phyloP scores from a whole-genome alignment of 1,140 invertebrate species.

The Drosophila obscura region DNA sequence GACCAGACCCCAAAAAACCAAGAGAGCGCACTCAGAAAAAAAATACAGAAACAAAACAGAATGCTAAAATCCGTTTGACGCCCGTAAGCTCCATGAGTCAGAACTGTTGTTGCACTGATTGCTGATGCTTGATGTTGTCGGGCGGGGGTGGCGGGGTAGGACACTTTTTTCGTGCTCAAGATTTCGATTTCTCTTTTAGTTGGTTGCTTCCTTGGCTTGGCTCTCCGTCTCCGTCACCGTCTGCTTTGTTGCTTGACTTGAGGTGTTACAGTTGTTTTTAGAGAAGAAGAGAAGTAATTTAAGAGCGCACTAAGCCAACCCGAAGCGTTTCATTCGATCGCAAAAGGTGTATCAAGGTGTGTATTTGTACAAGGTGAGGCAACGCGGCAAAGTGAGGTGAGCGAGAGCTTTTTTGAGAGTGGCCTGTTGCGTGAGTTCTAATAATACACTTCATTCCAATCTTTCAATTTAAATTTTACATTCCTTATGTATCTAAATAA shows the following conservation, averaged over 20 bases:
- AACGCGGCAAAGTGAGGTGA: background rate
- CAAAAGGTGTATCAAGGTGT: too few relatives aligned
- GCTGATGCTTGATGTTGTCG: slow-evolving; percentile 35
- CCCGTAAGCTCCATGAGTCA: slow-evolving; percentile 72
- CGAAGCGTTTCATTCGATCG: background rate
- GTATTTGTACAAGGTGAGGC: background rate
- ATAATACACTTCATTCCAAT: too few relatives aligned
- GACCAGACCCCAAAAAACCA: slow-evolving; percentile 43
- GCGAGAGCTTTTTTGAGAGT: slow-evolving; percentile 2
- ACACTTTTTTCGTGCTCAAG: slow-evolving; percentile 2
- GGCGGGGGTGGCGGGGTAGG: background rate
- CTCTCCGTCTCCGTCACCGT: slow-evolving; percentile 29
- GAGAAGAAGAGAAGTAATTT: slow-evolving; percentile 2
- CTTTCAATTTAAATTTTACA: too few relatives aligned
- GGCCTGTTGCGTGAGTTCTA: background rate
- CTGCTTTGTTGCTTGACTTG: slow-evolving; percentile 65
- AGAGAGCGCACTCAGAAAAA: slow-evolving; percentile 32
- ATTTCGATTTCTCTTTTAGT: slow-evolving; percentile 62
- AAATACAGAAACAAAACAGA: slow-evolving; percentile 39
- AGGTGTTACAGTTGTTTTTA: slow-evolving; percentile 58
- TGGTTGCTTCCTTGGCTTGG: slow-evolving; percentile 34
- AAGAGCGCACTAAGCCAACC: background rate
- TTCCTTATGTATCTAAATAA: too few relatives aligned
- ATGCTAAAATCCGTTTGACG: slow-evolving; percentile 80
- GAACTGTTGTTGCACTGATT: slow-evolving; percentile 67